Percentiles rank a stretch among this genome's conserved stretches.
These are phyloP conservation scores for Polyploca ridens DNA, from an alignment of 2,888 invertebrate genomes.

Conservation along the genomic window DNA sequence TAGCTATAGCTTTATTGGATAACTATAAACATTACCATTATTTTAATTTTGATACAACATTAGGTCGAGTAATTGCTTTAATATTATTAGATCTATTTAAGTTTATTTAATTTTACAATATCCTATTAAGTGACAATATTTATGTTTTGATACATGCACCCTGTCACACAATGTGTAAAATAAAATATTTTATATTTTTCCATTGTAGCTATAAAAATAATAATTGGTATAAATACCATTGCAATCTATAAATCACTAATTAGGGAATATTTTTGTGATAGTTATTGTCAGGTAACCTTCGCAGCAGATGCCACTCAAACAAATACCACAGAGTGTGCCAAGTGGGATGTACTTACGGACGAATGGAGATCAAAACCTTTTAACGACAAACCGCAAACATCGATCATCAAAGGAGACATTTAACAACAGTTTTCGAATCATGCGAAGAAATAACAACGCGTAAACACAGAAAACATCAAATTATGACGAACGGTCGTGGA, in stretches of 20 bases:
- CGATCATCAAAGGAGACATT: slow-evolving; percentile 67
- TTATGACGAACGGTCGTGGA: slow-evolving; percentile 62
- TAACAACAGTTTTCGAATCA: slow-evolving; percentile 77
- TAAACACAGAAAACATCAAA: slow-evolving; percentile 77
- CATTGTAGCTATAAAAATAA: slow-evolving; percentile 20
- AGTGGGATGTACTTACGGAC: slow-evolving; percentile 78
- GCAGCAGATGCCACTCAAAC: slow-evolving; percentile 56
- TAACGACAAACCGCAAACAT: slow-evolving; percentile 63
- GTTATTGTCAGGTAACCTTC: slow-evolving; percentile 48
- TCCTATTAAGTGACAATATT: slow-evolving; percentile 49
- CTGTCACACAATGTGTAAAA: slow-evolving; percentile 81
- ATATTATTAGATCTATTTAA: slow-evolving; percentile 28
- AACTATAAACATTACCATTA: neutral
- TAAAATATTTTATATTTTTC: slow-evolving; percentile 35
- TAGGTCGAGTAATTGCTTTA: slow-evolving; percentile 19
- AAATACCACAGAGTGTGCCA: slow-evolving; percentile 80
- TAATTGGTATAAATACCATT: slow-evolving; percentile 24
- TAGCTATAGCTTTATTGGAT: too few relatives aligned
- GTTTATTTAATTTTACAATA: slow-evolving; percentile 43
- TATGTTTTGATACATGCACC: slow-evolving; percentile 78
- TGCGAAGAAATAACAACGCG: slow-evolving; percentile 80
- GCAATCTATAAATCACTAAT: too few relatives aligned
- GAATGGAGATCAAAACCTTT: slow-evolving; percentile 60
- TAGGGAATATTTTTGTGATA: neutral
- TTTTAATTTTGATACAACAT: neutral